A percentile compares a stretch with the other conserved stretches of the same genome.
Conservation (phyloP, 2,888 invertebrate species). For the Rhingia rostrata region DNA sequence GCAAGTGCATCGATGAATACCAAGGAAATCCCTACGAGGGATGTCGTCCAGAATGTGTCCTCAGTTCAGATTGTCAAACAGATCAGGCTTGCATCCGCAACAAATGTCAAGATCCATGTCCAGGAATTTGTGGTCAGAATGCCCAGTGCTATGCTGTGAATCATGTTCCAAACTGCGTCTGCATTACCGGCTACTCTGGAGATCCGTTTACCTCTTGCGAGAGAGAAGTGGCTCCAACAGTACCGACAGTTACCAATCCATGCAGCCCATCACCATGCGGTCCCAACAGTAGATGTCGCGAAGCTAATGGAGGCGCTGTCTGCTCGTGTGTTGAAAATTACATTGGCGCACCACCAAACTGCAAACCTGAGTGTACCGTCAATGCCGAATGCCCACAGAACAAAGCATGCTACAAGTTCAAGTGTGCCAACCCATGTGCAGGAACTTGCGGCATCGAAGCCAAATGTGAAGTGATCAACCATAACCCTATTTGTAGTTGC, state of each 20-base stretch:
- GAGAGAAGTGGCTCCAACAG: conserved; percentile 77
- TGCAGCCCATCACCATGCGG: conserved; percentile 92
- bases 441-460: conserved; percentile 91
- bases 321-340: conserved; percentile 90
- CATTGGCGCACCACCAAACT: conserved; percentile 91
- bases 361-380: conserved; percentile 92
- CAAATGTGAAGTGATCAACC: conserved; percentile 90
- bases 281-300: conserved; percentile 90
- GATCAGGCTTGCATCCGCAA: conserved; percentile 92
- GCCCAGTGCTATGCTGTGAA: conserved; percentile 93
- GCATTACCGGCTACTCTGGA: conserved; percentile 88
- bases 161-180: conserved; percentile 93
- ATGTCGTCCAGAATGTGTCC: conserved; percentile 93
- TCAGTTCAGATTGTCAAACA: conserved; percentile 92
- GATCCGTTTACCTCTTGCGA: conserved; percentile 87
- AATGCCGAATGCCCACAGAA: conserved; percentile 91
- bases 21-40: conserved; percentile 94
- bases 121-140: conserved; percentile 91
- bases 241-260: conserved; percentile 82
- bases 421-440: conserved; percentile 91
- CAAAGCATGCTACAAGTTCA: conserved; percentile 91
- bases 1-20: conserved; percentile 91
- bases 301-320: conserved; percentile 88
- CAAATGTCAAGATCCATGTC: conserved; percentile 93
- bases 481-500: conserved; percentile 92